Conservation (phyloP, 2,888 invertebrate genomes). For the Trichopria drosophilae region DNA sequence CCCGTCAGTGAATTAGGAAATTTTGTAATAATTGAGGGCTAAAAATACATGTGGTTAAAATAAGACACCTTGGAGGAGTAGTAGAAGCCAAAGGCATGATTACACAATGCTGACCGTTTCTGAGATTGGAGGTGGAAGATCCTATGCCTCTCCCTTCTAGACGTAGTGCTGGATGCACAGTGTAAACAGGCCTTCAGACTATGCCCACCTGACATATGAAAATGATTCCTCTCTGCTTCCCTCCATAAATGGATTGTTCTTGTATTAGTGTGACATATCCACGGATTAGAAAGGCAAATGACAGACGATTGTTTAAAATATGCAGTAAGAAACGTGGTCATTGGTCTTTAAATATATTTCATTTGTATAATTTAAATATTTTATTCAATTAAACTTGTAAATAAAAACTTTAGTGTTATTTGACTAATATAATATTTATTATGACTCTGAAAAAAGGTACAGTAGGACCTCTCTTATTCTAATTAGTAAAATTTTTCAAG, state of each 20-base stretch:
- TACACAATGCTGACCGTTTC: constrained; percentile 38
- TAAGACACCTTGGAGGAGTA: constrained; percentile 38
- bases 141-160: background rate
- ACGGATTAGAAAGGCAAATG: too few species aligned
- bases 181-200: constrained; percentile 39
- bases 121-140: constrained; percentile 28
- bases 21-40: constrained; percentile 26
- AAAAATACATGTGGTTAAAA: constrained; percentile 42
- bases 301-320: too few species aligned
- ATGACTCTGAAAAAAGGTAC: too few species aligned
- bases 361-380: background rate
- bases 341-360: background rate
- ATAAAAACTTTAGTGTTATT: background rate
- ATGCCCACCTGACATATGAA: constrained; percentile 44
- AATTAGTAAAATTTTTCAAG: too few species aligned
- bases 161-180: constrained; percentile 11
- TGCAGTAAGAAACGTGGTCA: too few species aligned
- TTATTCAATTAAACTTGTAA: background rate
- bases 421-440: too few species aligned
- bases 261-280: too few species aligned
- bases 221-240: constrained; percentile 38
- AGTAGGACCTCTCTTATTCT: too few species aligned
- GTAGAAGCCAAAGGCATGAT: constrained; percentile 39
- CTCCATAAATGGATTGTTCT: constrained; percentile 37
- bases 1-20: constrained; percentile 21